Conservation (phyloP, 2,888 invertebrate species). For the Emmelina monodactyla region DNA sequence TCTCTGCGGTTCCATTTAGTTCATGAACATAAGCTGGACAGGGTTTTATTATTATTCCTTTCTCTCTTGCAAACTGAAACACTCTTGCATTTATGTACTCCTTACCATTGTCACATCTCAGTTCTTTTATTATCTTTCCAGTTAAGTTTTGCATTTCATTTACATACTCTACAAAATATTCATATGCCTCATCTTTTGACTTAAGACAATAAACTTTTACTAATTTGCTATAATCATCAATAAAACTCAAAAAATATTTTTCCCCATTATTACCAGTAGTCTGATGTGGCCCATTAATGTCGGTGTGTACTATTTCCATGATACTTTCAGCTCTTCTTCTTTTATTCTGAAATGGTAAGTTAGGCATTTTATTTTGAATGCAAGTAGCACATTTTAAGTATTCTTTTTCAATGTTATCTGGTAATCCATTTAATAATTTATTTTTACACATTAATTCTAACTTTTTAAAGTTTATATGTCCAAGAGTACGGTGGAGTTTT, state of each 20-base stretch:
- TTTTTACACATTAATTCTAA: neutral
- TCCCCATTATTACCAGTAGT: constrained; percentile 18
- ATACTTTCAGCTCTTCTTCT: neutral
- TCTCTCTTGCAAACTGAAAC: constrained; percentile 17
- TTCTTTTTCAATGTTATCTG: neutral
- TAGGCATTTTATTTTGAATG: neutral
- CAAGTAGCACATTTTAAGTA: neutral
- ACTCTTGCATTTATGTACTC: constrained; percentile 18
- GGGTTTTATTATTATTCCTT: constrained; percentile 18
- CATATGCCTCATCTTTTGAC: constrained; percentile 15
- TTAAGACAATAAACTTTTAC: constrained; percentile 17
- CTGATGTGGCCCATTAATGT: constrained; percentile 20
- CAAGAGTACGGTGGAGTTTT: neutral
- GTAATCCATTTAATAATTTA: neutral
- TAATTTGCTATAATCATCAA: constrained; percentile 20
- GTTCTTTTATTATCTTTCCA: constrained; percentile 17
- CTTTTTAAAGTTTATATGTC: neutral
- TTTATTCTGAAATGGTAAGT: neutral
- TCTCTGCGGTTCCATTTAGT: constrained; percentile 21
- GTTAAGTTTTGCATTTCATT: constrained; percentile 16
- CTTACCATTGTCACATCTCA: constrained; percentile 20
- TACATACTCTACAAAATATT: constrained; percentile 17
- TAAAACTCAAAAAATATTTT: constrained; percentile 21
- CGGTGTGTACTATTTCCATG: constrained; percentile 19
- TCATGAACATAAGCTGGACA: constrained; percentile 21